Percentiles rank a stretch among this genome's conserved stretches.
Evolutionary conservation across 2,888 invertebrate genomes (phyloP).

Genomic region (Galeruca laticollis): DNA sequence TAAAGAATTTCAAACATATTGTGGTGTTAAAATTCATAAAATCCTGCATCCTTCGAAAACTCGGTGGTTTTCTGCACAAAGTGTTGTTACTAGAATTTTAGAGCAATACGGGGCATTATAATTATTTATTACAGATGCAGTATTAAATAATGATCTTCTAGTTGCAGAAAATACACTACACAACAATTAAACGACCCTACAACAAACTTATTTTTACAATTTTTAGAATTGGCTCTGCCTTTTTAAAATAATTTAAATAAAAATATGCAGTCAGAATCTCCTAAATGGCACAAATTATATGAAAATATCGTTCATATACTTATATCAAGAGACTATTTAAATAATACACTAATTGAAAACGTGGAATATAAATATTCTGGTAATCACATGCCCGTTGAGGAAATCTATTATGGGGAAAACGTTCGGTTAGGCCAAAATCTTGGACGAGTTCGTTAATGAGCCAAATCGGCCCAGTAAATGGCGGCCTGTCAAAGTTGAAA

Average conservation of each 20-base stretch:
- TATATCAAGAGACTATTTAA: slow-evolving; percentile 16
- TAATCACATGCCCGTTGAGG: slow-evolving; percentile 6
- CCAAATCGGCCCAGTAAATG: no score
- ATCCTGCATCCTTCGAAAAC: slow-evolving; percentile 33
- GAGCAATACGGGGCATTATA: slow-evolving; percentile 12
- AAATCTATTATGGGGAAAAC: slow-evolving; percentile 22
- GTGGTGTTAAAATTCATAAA: slow-evolving; percentile 42
- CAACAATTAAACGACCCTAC: not conserved
- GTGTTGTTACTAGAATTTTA: slow-evolving; percentile 15
- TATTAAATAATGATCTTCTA: slow-evolving; percentile 1
- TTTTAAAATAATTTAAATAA: slow-evolving; percentile 13
- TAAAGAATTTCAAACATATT: slow-evolving; percentile 43
- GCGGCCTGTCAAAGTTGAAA: no score
- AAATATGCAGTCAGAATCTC: slow-evolving; percentile 15
- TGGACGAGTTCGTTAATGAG: no score
- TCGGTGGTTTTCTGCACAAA: slow-evolving; percentile 14
- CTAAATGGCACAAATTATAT: slow-evolving; percentile 12
- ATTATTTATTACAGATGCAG: slow-evolving; percentile 17
- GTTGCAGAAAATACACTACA: slow-evolving; percentile 9
- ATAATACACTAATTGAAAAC: slow-evolving; percentile 10
- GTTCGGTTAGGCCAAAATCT: no score
- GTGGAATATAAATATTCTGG: slow-evolving; percentile 14
- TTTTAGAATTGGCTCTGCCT: slow-evolving; percentile 18
- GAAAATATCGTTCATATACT: slow-evolving; percentile 8
- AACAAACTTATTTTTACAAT: slow-evolving; percentile 17